Percentiles rank a stretch among this genome's conserved stretches.
These are phyloP conservation scores for Misgurnus mizolepis DNA, from an alignment of 2,113 vertebrate genomes.

Conservation along the genomic window DNA sequence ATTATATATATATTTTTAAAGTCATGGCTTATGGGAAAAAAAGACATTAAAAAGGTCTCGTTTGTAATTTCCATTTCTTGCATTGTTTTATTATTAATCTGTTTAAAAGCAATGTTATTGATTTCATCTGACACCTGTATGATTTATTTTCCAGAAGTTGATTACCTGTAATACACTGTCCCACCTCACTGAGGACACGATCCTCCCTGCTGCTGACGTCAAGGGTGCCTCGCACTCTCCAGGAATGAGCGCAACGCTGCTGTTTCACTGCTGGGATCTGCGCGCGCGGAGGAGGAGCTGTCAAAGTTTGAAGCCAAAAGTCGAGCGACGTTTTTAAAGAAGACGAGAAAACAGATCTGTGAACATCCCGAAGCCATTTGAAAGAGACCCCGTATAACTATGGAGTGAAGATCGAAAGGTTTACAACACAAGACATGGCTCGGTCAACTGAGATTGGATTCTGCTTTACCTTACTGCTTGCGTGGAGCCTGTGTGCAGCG, in stretches of 20 bases:
- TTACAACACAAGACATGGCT: slow-evolving; percentile 64
- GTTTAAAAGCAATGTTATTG: neutral
- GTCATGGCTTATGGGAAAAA: no score
- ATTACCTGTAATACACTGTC: neutral
- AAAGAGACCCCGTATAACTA: slow-evolving; percentile 13
- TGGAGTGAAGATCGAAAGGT: slow-evolving; percentile 25
- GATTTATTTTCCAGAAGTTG: neutral
- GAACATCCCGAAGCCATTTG: neutral
- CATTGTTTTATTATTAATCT: neutral
- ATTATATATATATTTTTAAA: no score
- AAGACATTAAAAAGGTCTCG: neutral
- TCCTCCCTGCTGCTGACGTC: slow-evolving; percentile 70
- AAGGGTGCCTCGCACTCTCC: slow-evolving; percentile 28
- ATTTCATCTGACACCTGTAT: neutral
- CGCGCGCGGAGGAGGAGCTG: slow-evolving; percentile 72
- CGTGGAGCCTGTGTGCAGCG: slow-evolving; percentile 57
- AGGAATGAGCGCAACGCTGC: neutral
- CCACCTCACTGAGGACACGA: slow-evolving; percentile 18
- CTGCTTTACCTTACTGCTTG: slow-evolving; percentile 62
- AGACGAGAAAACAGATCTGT: neutral
- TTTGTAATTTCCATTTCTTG: neutral
- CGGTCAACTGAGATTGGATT: slow-evolving; percentile 61
- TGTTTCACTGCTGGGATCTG: slow-evolving; percentile 52
- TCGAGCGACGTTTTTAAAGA: slow-evolving; percentile 31
- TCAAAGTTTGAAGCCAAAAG: slow-evolving; percentile 67